phyloP scores from a whole-genome alignment of 2,113 vertebrate genomes.

The Willisornis vidua region DNA sequence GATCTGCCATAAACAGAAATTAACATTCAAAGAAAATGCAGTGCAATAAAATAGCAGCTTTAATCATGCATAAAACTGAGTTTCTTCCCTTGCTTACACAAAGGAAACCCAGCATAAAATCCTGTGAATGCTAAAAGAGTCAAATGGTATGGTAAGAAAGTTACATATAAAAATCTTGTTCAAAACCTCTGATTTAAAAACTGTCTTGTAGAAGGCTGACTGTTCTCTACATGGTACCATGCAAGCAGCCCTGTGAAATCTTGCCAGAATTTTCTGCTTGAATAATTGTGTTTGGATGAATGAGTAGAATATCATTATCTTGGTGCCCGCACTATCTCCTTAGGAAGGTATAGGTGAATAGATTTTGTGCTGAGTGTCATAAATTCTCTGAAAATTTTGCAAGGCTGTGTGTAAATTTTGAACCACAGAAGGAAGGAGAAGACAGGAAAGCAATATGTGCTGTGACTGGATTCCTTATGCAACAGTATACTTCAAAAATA shows the following conservation, averaged over 20 bases:
- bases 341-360: conserved; percentile 8
- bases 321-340: neutral
- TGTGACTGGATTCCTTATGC: neutral
- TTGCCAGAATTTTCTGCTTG: conserved; percentile 22
- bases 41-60: conserved; percentile 32
- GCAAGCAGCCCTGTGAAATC: neutral
- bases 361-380: conserved; percentile 41
- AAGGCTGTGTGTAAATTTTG: conserved; percentile 45
- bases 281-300: conserved; percentile 35
- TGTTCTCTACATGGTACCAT: neutral
- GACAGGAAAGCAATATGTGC: neutral
- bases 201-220: neutral
- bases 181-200: conserved; percentile 30
- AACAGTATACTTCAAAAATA: neutral
- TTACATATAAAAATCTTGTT: neutral
- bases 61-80: conserved; percentile 32
- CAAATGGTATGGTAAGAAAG: neutral
- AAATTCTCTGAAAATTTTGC: conserved; percentile 52
- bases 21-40: conserved; percentile 52
- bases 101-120: neutral
- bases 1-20: conserved; percentile 48
- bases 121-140: neutral
- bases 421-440: neutral
- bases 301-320: conserved; percentile 26
- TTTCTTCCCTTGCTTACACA: neutral